phyloP scores from a whole-genome alignment of 2,113 vertebrate genomes.

The Petrocephalus microphthalmus region DNA sequence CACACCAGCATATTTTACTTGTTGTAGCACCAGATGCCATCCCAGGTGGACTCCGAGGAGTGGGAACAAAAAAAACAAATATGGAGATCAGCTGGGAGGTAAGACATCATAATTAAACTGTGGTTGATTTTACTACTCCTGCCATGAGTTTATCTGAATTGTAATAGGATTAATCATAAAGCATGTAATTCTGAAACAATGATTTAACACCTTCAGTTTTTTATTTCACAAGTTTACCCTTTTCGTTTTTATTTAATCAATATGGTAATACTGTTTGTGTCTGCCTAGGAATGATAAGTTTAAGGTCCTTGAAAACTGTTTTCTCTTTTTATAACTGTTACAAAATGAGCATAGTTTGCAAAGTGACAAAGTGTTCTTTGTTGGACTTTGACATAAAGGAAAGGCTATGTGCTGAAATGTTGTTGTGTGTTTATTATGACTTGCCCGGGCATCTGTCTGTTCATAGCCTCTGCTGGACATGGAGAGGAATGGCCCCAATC shows the following conservation, averaged over 20 bases:
- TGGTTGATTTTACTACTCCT: not conserved
- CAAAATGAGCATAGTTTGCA: not conserved
- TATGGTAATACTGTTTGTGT: not conserved
- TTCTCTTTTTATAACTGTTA: not conserved
- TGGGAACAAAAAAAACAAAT: conserved; percentile 81
- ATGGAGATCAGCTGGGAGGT: conserved; percentile 98
- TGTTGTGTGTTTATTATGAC: not conserved
- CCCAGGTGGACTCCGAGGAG: conserved; percentile 74
- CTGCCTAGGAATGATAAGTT: not conserved
- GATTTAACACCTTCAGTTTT: not conserved
- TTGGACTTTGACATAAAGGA: not conserved
- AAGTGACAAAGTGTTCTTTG: not conserved
- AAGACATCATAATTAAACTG: conserved; percentile 25
- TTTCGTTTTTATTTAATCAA: not conserved
- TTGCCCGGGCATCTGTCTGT: not conserved
- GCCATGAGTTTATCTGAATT: not conserved
- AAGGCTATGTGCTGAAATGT: not conserved
- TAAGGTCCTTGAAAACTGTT: not conserved
- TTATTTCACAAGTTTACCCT: not conserved
- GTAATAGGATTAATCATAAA: not conserved
- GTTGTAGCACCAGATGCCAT: conserved; percentile 81
- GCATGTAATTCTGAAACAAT: not conserved
- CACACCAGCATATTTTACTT: conserved; percentile 12
- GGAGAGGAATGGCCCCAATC: conserved; percentile 78
- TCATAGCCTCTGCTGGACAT: conserved; percentile 60